Evolutionary conservation across 2,888 invertebrate genomes (phyloP).

Genomic region (Galerucella nymphaeae): DNA sequence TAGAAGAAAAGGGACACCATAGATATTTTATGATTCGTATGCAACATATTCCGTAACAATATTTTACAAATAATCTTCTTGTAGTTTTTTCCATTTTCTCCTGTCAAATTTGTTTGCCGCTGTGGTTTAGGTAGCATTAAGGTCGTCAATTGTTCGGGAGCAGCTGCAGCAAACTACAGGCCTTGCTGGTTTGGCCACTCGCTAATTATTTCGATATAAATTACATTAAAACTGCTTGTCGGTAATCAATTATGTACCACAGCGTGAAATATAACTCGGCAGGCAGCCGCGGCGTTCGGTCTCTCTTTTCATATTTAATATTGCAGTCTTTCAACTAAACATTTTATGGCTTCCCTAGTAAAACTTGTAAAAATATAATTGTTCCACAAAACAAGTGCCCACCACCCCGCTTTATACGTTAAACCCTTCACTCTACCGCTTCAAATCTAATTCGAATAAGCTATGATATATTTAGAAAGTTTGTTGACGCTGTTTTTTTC

Average conservation of each 20-base stretch:
- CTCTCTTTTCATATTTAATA: neutral
- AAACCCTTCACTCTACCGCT: constrained; percentile 1
- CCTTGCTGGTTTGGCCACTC: constrained; percentile 57
- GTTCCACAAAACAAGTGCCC: too few species aligned
- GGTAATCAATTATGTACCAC: constrained; percentile 60
- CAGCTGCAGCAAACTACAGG: constrained; percentile 55
- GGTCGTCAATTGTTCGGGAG: constrained; percentile 56
- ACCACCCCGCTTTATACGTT: neutral
- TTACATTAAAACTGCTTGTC: constrained; percentile 61
- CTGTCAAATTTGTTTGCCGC: neutral
- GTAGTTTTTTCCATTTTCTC: neutral
- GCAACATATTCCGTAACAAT: too few species aligned
- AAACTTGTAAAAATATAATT: too few species aligned
- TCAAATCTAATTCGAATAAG: constrained; percentile 24
- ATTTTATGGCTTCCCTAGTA: too few species aligned
- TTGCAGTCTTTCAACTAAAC: neutral
- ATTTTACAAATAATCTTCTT: too few species aligned
- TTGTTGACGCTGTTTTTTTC: constrained; percentile 21
- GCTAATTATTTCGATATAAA: constrained; percentile 63
- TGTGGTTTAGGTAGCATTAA: constrained; percentile 27
- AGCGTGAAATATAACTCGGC: constrained; percentile 49
- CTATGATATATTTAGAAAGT: constrained; percentile 26
- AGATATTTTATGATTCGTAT: too few species aligned
- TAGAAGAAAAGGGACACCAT: too few species aligned
- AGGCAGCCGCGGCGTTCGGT: neutral